Evolutionary conservation across 2,797 vertebrate genomes (phyloP).

Genomic region (Streptopelia turtur): DNA sequence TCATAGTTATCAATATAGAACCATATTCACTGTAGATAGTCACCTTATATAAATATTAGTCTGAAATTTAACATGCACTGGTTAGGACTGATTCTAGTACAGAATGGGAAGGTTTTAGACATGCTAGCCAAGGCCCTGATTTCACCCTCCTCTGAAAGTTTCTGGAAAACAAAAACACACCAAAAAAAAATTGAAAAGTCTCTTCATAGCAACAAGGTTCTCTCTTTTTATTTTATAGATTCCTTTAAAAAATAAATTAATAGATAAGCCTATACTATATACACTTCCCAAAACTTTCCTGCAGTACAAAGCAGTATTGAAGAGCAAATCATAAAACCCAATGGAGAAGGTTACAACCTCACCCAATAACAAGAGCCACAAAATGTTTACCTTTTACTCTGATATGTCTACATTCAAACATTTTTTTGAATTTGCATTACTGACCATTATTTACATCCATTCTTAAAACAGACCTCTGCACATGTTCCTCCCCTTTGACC

Average conservation of each 20-base stretch:
- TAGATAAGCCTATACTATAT: neutral
- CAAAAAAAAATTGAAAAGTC: neutral
- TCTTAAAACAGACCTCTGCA: neutral
- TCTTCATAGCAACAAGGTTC: neutral
- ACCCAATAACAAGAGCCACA: accelerated
- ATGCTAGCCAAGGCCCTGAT: neutral
- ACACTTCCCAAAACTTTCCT: neutral
- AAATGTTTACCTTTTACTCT: neutral
- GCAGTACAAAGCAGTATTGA: neutral
- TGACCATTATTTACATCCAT: neutral
- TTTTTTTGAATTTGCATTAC: neutral
- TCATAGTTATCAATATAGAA: neutral
- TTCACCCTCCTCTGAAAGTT: neutral
- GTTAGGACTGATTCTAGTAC: neutral
- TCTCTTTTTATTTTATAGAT: neutral
- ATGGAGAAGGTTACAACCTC: neutral
- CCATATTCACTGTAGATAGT: neutral
- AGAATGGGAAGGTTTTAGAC: neutral
- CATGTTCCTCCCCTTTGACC: neutral
- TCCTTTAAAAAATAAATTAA: neutral
- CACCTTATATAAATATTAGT: neutral
- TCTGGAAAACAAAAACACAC: neutral
- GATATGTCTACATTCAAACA: neutral
- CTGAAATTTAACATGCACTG: neutral
- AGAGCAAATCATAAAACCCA: neutral